These are phyloP conservation scores for Drosophila quadrilineata DNA, from an alignment of 1,140 invertebrate species.

Conservation along the genomic window DNA sequence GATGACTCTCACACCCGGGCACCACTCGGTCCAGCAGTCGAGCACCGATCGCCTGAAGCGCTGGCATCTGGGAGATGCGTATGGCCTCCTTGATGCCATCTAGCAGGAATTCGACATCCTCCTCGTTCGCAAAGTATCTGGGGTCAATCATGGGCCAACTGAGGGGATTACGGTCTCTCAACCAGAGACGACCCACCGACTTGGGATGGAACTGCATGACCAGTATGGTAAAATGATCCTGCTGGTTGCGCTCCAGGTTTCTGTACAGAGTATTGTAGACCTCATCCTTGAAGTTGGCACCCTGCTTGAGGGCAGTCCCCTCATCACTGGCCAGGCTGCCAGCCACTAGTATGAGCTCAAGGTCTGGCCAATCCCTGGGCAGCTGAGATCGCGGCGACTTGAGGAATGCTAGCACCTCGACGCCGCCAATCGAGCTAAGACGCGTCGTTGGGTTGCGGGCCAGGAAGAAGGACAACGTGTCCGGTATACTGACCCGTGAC, in stretches of 20 bases:
- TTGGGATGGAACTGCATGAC: conserved; percentile 89
- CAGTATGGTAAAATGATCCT: conserved; percentile 86
- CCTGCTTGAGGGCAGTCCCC: conserved; percentile 83
- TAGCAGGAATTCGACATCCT: conserved; percentile 86
- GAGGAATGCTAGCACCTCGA: conserved; percentile 86
- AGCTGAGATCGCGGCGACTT: conserved; percentile 84
- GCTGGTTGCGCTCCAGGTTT: conserved; percentile 82
- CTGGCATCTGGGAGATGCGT: conserved; percentile 83
- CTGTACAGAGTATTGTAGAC: conserved; percentile 84
- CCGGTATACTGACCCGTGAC: conserved; percentile 71
- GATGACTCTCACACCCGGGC: conserved; percentile 83
- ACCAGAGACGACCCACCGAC: conserved; percentile 86
- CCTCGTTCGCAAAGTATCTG: conserved; percentile 86
- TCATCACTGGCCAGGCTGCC: conserved; percentile 85
- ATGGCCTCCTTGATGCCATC: conserved; percentile 86
- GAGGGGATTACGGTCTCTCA: conserved; percentile 87
- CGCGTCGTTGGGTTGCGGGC: conserved; percentile 82
- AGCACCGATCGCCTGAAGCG: conserved; percentile 84
- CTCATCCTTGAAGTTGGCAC: conserved; percentile 83
- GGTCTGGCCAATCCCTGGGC: conserved; percentile 83
- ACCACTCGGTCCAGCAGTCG: conserved; percentile 83
- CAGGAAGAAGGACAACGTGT: conserved; percentile 81
- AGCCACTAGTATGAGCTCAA: conserved; percentile 84
- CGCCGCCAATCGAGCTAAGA: conserved; percentile 82
- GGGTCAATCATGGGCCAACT: conserved; percentile 88